Conservation (phyloP, 37 sponge, comb jelly and placozoan species). For the Hormiphora californensis region DNA sequence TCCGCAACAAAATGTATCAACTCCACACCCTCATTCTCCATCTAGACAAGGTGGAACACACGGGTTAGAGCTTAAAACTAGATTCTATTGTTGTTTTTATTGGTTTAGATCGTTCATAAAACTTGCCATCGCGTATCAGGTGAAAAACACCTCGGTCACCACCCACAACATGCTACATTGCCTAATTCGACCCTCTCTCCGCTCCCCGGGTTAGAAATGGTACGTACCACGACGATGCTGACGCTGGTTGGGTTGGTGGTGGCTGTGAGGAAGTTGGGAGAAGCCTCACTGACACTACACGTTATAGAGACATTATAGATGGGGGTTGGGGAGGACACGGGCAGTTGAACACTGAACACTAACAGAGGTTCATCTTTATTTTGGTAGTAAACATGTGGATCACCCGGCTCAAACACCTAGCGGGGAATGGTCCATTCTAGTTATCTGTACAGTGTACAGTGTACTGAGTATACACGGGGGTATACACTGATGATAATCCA, state of each 20-base stretch:
- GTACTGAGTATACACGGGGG: too few relatives aligned
- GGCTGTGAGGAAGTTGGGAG: conserved; percentile 42
- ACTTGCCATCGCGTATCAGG: too few relatives aligned
- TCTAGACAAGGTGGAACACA: not conserved
- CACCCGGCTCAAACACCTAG: not conserved
- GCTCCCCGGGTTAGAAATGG: too few relatives aligned
- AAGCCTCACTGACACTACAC: conserved; percentile 24
- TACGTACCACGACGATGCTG: conserved; percentile 39
- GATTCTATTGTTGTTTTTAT: too few relatives aligned
- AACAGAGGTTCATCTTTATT: conserved; percentile 17
- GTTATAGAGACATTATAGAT: conserved; percentile 18
- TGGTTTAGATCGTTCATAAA: too few relatives aligned
- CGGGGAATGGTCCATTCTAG: not conserved
- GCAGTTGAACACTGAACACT: conserved; percentile 33
- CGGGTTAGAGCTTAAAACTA: too few relatives aligned
- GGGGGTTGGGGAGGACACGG: conserved; percentile 24
- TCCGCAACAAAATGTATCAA: conserved; percentile 23
- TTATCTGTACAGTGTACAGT: too few relatives aligned
- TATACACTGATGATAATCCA: too few relatives aligned
- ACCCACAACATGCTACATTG: too few relatives aligned
- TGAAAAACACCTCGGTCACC: too few relatives aligned
- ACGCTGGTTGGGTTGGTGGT: conserved; percentile 47
- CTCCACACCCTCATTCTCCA: conserved; percentile 9
- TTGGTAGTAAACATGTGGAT: conserved; percentile 1
- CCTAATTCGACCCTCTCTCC: too few relatives aligned